These are phyloP conservation scores for Buathra laborator DNA, from an alignment of 2,888 invertebrate species.

Conservation along the genomic window DNA sequence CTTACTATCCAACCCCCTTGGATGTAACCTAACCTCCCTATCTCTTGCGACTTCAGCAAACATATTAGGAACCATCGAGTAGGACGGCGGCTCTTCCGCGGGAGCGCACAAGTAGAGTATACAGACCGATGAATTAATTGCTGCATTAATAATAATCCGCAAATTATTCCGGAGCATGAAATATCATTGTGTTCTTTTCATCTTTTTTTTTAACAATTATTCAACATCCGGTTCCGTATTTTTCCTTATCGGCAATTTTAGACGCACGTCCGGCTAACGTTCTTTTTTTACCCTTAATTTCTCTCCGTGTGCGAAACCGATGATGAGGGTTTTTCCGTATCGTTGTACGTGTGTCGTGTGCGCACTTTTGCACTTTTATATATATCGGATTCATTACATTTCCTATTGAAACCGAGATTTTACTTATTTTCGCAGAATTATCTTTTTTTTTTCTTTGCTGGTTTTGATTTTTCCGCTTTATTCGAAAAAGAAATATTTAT, in stretches of 20 bases:
- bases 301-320: background rate
- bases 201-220: no score
- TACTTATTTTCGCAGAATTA: no score
- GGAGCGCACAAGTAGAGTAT: background rate
- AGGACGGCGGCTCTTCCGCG: constrained; percentile 10
- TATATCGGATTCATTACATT: no score
- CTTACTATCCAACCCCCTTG: constrained; percentile 26
- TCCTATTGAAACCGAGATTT: no score
- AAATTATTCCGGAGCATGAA: no score
- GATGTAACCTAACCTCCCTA: background rate
- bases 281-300: no score
- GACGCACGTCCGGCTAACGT: no score
- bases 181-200: no score
- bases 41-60: constrained; percentile 18
- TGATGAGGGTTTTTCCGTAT: background rate
- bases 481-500: constrained; percentile 70
- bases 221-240: no score
- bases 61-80: constrained; percentile 51
- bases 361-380: no score
- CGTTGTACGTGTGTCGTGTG: constrained; percentile 39
- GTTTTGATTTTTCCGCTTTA: constrained; percentile 66
- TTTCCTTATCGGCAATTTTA: no score
- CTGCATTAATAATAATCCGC: background rate
- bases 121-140: background rate
- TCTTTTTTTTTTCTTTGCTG: no score